These are phyloP conservation scores for Chironomus riparius DNA, from an alignment of 2,888 invertebrate genomes.

Conservation along the genomic window DNA sequence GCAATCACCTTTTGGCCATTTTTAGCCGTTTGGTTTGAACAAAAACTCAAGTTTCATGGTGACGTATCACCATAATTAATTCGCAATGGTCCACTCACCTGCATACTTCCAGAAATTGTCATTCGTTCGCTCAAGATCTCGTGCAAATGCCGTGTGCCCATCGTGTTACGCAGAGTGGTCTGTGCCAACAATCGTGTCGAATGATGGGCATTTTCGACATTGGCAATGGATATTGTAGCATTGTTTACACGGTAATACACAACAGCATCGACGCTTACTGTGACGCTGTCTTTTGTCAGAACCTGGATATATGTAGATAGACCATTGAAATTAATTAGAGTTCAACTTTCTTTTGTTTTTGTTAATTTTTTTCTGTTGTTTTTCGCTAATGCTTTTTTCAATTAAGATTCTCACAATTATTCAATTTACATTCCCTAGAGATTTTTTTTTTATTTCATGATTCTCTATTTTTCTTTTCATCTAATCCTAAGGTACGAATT, in stretches of 20 bases:
- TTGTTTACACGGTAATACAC: conserved; percentile 91
- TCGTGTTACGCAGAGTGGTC: conserved; percentile 84
- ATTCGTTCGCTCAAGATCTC: conserved; percentile 96
- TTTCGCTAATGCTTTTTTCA: background rate
- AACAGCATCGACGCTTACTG: conserved; percentile 68
- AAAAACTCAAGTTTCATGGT: background rate
- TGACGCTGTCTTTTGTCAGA: conserved; percentile 68
- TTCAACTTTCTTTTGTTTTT: background rate
- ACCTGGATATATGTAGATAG: conserved; percentile 51
- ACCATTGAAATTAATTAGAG: conserved; percentile 25
- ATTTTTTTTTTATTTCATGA: no score
- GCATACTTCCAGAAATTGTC: conserved; percentile 82
- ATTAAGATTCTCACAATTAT: background rate
- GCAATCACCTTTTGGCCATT: background rate
- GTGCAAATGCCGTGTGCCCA: conserved; percentile 84
- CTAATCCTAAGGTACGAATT: no score
- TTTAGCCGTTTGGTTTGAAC: background rate
- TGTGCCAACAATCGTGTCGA: conserved; percentile 86
- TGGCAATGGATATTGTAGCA: conserved; percentile 93
- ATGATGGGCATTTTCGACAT: conserved; percentile 96
- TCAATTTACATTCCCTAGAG: no score
- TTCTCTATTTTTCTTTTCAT: no score
- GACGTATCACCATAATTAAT: conserved; percentile 2
- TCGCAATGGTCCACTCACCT: conserved; percentile 39
- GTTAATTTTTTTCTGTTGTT: background rate